Percentiles rank a stretch among this genome's conserved stretches.
phyloP scores from a whole-genome alignment of 2,888 invertebrate species.

The Azorinus chamasolen region DNA sequence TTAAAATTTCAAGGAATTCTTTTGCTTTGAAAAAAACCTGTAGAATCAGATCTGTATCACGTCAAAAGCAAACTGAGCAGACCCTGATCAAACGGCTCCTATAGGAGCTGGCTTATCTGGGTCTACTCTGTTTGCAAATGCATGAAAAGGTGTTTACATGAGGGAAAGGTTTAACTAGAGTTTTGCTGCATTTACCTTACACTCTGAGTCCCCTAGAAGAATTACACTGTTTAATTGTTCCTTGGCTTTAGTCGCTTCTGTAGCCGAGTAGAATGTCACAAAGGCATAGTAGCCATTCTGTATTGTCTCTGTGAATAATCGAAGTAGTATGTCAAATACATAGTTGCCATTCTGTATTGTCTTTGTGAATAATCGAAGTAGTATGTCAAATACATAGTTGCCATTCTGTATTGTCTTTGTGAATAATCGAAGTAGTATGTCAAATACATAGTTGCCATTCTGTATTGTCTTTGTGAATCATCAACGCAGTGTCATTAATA shows the following conservation, averaged over 20 bases:
- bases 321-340: slow-evolving; percentile 68
- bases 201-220: slow-evolving; percentile 59
- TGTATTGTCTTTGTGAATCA: not conserved
- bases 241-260: slow-evolving; percentile 65
- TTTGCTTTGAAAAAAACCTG: too few species aligned
- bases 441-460: slow-evolving; percentile 73
- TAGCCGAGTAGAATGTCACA: slow-evolving; percentile 75
- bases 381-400: slow-evolving; percentile 76
- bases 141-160: too few species aligned
- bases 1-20: too few species aligned
- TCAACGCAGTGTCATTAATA: not conserved
- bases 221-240: slow-evolving; percentile 64
- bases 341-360: slow-evolving; percentile 53
- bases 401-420: slow-evolving; percentile 2
- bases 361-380: not conserved
- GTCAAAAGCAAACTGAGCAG: too few species aligned
- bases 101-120: too few species aligned
- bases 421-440: not conserved
- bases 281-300: slow-evolving; percentile 71
- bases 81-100: too few species aligned
- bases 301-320: not conserved
- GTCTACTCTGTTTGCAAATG: too few species aligned
- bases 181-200: slow-evolving; percentile 76
- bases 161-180: too few species aligned
- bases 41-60: too few species aligned